Evolutionary conservation across 2,888 invertebrate species (phyloP), one percentile per base, ranked within the genome.

Genomic region (Oxytorus armatus): DNA sequence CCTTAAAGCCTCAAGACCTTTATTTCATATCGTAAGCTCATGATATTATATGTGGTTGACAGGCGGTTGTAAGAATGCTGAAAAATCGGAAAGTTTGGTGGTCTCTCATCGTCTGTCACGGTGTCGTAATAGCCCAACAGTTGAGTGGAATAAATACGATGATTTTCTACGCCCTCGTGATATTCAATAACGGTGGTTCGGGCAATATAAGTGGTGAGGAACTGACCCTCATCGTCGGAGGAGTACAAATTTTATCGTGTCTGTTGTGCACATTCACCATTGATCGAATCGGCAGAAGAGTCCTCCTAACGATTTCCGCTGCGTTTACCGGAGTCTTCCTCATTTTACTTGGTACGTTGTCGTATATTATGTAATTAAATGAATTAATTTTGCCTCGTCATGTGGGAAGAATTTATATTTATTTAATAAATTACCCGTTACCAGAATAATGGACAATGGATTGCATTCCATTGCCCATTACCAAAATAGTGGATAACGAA

Each of bases 161-260:
- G 77, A 88, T 88, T 70, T 89, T 87, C 61, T 86, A 88, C 81
- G 88, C 89, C 29, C 66, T 88, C 39, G 82, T 82, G 16, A 79
- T 91, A 36, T 88, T 91, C 84, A 84, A 90, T 44, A 68, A 82
- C 44, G 85, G 84, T 21, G 90, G 88, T 53, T 88, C 89, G 29
- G 89, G 88, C 2, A 79, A 88, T 14, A 36, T 36, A 29, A 88
- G 84, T 53, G 85, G 84, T 55, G 87, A 84, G 66, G 80, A 88
- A 59, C 82, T 86, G 55, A 89, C 88, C 61, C 81, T 91, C 16
- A 79, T 89, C n/a, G 83, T 89, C 33, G 90, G 88, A 7, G 72
- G 61, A 0, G 83, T 86, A 16, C 91, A 90, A 82, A 87, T 89
- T 80, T 72, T 87, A 68, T 83, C 86, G 33, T 87, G 88, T 53